Conservation (phyloP, 64 coral and sea anemone genomes). For the Anthopleura sola region DNA sequence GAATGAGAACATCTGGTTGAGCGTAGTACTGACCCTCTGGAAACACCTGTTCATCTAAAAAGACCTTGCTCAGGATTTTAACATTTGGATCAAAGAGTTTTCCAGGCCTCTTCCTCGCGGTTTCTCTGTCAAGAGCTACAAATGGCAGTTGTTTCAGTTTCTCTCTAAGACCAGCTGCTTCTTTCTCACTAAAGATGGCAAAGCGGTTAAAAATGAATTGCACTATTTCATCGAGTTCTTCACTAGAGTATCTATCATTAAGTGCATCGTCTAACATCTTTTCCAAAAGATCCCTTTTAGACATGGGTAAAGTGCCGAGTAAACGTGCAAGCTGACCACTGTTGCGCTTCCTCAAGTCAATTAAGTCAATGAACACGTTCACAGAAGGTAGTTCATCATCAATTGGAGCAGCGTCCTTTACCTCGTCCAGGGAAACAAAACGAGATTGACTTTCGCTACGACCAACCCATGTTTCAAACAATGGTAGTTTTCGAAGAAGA, state of each 20-base stretch:
- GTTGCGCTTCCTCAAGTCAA: not conserved
- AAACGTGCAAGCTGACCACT: not conserved
- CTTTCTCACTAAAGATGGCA: slow-evolving; percentile 2
- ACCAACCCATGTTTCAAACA: not conserved
- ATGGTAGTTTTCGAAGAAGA: not conserved
- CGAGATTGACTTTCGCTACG: not conserved
- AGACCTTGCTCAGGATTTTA: not conserved
- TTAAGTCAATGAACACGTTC: not conserved
- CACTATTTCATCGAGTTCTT: slow-evolving; percentile 40
- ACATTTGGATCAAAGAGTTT: slow-evolving; percentile 37
- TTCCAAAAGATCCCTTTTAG: not conserved
- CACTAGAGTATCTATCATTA: not conserved
- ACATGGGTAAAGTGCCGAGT: not conserved
- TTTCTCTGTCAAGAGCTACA: not conserved
- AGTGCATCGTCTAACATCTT: slow-evolving; percentile 9
- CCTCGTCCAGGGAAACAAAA: not conserved
- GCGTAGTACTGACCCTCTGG: not conserved
- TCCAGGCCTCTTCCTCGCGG: slow-evolving; percentile 7
- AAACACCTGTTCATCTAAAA: slow-evolving; percentile 25
- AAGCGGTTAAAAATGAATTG: slow-evolving; percentile 42
- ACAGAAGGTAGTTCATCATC: slow-evolving; percentile 6
- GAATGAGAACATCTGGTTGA: not conserved
- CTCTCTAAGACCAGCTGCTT: not conserved
- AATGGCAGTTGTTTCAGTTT: slow-evolving; percentile 22
- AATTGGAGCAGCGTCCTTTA: not conserved